These are phyloP conservation scores for Pterocles orientalis DNA, from an alignment of 2,113 vertebrate genomes.

Conservation along the genomic window DNA sequence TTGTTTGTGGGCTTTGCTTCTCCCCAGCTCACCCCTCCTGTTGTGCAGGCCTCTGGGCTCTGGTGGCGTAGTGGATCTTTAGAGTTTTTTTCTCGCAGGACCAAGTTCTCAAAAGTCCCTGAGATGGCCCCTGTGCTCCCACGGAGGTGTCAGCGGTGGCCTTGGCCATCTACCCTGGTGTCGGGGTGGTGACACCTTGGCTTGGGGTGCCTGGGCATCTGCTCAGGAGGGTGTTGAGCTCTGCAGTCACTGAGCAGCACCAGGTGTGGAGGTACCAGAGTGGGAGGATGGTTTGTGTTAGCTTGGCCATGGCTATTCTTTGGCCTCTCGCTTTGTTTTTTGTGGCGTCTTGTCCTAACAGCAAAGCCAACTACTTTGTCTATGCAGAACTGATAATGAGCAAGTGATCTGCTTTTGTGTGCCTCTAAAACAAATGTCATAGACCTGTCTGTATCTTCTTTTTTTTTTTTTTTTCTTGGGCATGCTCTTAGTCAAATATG, in stretches of 20 bases:
- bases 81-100: neutral
- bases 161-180: neutral
- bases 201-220: neutral
- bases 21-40: neutral
- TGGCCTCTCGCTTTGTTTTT: rapidly evolving
- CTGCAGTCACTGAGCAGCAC: neutral
- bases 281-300: neutral
- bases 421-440: neutral
- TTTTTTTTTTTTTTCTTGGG: neutral
- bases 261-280: neutral
- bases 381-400: neutral
- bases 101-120: neutral
- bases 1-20: neutral
- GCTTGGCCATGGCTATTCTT: neutral
- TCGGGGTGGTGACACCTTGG: neutral
- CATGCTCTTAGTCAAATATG: constrained; percentile 18
- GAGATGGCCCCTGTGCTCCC: neutral
- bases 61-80: rapidly evolving
- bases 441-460: neutral
- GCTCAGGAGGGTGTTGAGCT: neutral
- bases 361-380: neutral
- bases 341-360: neutral
- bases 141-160: rapidly evolving
- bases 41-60: neutral
- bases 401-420: rapidly evolving